Percentiles rank a stretch among this genome's conserved stretches.
Evolutionary conservation across 2,888 invertebrate species (phyloP).

Genomic region (Drosophila kambysellisi): DNA sequence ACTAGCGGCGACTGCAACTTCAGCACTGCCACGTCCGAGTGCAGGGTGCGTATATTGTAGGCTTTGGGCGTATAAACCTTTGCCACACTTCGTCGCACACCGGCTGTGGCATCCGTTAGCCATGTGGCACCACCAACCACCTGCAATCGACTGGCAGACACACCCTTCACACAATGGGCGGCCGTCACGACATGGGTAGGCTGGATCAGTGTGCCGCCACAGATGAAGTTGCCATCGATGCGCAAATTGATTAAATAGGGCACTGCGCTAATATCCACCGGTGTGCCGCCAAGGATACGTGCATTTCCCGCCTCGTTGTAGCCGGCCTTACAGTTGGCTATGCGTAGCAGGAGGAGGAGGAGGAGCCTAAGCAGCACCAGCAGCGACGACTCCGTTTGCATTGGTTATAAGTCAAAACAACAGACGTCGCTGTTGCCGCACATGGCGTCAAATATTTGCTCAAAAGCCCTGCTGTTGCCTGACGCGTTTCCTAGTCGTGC

Average conservation of each 20-base stretch:
- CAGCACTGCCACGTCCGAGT: conserved; percentile 80
- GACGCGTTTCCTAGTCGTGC: conserved; percentile 24
- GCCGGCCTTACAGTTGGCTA: conserved; percentile 25
- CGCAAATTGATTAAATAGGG: conserved; percentile 77
- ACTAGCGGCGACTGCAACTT: conserved; percentile 62
- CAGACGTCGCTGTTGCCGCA: conserved; percentile 3
- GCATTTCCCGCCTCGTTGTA: conserved; percentile 52
- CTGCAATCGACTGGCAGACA: conserved; percentile 48
- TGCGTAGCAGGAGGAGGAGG: conserved; percentile 29
- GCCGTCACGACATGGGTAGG: conserved; percentile 80
- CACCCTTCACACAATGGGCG: conserved; percentile 79
- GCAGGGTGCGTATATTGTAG: conserved; percentile 59
- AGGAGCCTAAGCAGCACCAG: conserved; percentile 25
- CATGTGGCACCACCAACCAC: conserved; percentile 74
- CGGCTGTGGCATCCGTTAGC: conserved; percentile 55
- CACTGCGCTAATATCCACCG: conserved; percentile 62
- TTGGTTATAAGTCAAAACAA: conserved; percentile 44
- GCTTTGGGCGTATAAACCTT: conserved; percentile 65
- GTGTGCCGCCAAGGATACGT: conserved; percentile 74
- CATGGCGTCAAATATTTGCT: conserved; percentile 47
- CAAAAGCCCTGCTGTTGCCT: conserved; percentile 5
- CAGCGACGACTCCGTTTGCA: conserved; percentile 32
- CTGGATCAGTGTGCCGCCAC: conserved; percentile 80
- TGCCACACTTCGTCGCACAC: conserved; percentile 55
- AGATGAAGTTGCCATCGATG: conserved; percentile 65